Evolutionary conservation across 2,888 invertebrate species (phyloP).

Genomic region (Pollenia amentaria): DNA sequence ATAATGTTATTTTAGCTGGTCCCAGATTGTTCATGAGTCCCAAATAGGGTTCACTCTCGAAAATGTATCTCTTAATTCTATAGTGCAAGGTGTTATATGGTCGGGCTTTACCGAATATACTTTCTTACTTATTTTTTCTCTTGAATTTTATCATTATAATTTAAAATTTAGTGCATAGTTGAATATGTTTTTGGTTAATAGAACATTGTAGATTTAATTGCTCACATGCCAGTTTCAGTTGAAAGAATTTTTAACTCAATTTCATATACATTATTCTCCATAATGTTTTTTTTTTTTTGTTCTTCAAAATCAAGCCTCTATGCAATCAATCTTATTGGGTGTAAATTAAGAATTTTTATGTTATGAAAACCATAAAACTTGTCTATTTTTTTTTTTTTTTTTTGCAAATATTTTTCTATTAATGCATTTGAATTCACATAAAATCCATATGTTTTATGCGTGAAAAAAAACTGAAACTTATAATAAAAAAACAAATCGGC

Average conservation of each 20-base stretch:
- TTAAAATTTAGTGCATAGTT: slow-evolving; percentile 51
- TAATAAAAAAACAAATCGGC: slow-evolving; percentile 33
- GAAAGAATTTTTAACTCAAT: slow-evolving; percentile 22
- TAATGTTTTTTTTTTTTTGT: not conserved
- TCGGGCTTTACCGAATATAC: not conserved
- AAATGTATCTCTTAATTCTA: not conserved
- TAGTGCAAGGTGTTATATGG: too few relatives aligned
- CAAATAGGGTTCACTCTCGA: not conserved
- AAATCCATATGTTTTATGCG: slow-evolving; percentile 26
- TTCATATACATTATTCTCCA: not conserved
- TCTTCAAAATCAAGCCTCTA: not conserved
- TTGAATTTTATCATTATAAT: slow-evolving; percentile 29
- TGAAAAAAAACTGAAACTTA: slow-evolving; percentile 1
- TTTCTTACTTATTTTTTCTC: not conserved
- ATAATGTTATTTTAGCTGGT: too few relatives aligned
- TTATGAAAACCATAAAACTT: slow-evolving; percentile 64
- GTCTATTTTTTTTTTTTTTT: slow-evolving; percentile 21
- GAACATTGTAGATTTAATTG: slow-evolving; percentile 70
- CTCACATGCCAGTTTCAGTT: slow-evolving; percentile 60
- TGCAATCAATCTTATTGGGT: slow-evolving; percentile 41
- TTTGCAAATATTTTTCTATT: slow-evolving; percentile 10
- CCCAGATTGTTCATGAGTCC: too few relatives aligned
- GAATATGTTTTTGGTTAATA: slow-evolving; percentile 63
- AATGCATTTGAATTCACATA: slow-evolving; percentile 39
- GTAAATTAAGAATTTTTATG: slow-evolving; percentile 70